A percentile compares a stretch with the other conserved stretches of the same genome.
phyloP scores from a whole-genome alignment of 2,797 vertebrate species.

The Forpus xanthops region DNA sequence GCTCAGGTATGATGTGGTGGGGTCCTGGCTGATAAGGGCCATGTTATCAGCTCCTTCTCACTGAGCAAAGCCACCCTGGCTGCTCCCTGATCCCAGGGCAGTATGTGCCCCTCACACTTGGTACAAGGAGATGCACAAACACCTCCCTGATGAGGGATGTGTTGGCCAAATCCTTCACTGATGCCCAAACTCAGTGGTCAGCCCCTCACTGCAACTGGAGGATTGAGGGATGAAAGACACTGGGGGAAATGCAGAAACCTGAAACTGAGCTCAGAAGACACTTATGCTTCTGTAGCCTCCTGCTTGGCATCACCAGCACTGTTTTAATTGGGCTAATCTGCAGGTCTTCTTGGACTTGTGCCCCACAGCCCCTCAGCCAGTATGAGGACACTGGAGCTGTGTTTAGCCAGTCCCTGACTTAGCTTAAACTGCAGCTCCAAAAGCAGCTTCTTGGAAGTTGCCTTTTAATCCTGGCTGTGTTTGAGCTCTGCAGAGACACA shows the following conservation, averaged over 20 bases:
- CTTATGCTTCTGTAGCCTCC: not conserved
- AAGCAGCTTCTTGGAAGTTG: not conserved
- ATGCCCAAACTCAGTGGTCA: not conserved
- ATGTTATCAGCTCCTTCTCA: accelerated
- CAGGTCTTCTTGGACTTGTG: not conserved
- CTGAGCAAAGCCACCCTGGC: not conserved
- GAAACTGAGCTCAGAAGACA: not conserved
- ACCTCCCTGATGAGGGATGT: not conserved
- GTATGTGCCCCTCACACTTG: not conserved
- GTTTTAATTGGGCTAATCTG: not conserved
- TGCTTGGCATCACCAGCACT: not conserved
- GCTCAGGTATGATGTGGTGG: not conserved
- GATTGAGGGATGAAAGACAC: not conserved
- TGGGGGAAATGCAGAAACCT: not conserved
- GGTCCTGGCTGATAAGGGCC: too few relatives aligned
- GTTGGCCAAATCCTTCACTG: not conserved
- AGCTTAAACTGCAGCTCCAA: not conserved
- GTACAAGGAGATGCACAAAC: not conserved
- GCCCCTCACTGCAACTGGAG: not conserved
- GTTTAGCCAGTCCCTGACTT: not conserved
- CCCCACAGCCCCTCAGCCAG: not conserved
- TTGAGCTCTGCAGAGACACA: not conserved
- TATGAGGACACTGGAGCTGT: not conserved
- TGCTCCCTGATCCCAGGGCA: not conserved
- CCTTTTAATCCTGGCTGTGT: not conserved